phyloP scores from a whole-genome alignment of 2,797 vertebrate genomes.

The Naso thynnoides region DNA sequence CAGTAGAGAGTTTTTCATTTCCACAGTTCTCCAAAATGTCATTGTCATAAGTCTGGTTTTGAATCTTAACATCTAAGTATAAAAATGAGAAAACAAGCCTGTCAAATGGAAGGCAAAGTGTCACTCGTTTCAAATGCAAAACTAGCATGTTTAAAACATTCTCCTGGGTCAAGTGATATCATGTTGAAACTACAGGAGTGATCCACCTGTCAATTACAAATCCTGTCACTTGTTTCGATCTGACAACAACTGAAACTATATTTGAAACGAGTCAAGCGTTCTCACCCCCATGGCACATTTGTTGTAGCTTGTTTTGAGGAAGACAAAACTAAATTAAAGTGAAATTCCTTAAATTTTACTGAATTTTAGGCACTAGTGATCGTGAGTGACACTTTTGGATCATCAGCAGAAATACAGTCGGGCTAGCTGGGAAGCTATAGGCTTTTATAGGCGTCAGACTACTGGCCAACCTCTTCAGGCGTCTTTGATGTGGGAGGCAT shows the following conservation, averaged over 20 bases:
- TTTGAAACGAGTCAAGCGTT: slow-evolving; percentile 79
- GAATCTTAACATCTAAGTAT: slow-evolving; percentile 52
- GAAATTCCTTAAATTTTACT: slow-evolving; percentile 31
- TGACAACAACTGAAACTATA: slow-evolving; percentile 65
- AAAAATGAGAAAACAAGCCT: slow-evolving; percentile 46
- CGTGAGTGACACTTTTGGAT: slow-evolving; percentile 53
- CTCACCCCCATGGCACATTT: slow-evolving; percentile 58
- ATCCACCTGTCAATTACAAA: slow-evolving; percentile 70
- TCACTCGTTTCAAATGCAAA: slow-evolving; percentile 80
- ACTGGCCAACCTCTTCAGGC: slow-evolving; percentile 76
- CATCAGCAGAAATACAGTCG: slow-evolving; percentile 38
- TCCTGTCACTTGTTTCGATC: slow-evolving; percentile 68
- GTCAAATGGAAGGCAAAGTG: slow-evolving; percentile 70
- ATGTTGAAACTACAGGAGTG: slow-evolving; percentile 60
- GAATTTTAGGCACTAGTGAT: slow-evolving; percentile 24
- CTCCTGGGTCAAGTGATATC: slow-evolving; percentile 65
- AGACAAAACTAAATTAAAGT: slow-evolving; percentile 47
- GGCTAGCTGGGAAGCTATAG: slow-evolving; percentile 53
- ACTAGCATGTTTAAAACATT: slow-evolving; percentile 75
- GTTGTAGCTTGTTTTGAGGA: slow-evolving; percentile 49
- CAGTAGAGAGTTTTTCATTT: slow-evolving; percentile 52
- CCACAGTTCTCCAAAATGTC: slow-evolving; percentile 47
- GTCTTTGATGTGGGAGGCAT: slow-evolving; percentile 83
- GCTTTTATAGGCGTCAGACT: slow-evolving; percentile 72
- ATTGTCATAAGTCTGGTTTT: slow-evolving; percentile 37